Evolutionary conservation across 2,113 vertebrate genomes (phyloP), one percentile per base, ranked within the genome.

Genomic region (Dipodomys ordii): DNA sequence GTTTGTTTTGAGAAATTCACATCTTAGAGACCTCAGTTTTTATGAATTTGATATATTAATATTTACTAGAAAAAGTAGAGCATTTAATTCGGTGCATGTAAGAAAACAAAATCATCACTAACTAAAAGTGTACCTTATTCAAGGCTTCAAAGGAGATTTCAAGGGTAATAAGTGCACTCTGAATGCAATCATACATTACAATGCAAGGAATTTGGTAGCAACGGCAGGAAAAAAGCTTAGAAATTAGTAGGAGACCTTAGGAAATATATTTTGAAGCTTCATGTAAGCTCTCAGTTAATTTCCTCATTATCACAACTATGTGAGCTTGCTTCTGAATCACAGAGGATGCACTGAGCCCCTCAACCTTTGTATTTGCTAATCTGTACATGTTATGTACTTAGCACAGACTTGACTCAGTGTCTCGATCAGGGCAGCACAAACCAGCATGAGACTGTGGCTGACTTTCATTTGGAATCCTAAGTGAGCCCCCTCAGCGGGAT

Each of bases 381-480:
- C 87, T 96, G 93, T 90, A 96, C 97, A 94, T 79, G 57, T 32
- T 94, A 92, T 67, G 79, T 94, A 94, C 83, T 97, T 95, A 96
- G 93, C 74, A 86, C 76, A 69, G 89, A 87, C 77, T 4, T 93
- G 85, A 95, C 95, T 95, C 60, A 10, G n/a, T 39, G 71, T 81
- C 93, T 90, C 88, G 76, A 78, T 39, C 18, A 49, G 91, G 91
- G 91, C 87, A 90, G 76, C 62, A 0, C n/a, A 72, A 85, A 73
- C 64, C 95, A 94, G 94, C 90, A 28, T 89, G 95, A 57, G 92
- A 76, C 90, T 88, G 49, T 53, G 76, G 83, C 94, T 97, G 88
- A 77, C 92, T 97, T 94, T 90, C 83, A 92, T 96, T 94, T 96
- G 88, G 92, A 96, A 95, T 90, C 92, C 92, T 95, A 90, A 96